These are phyloP conservation scores for Parasteatoda lunata DNA, from an alignment of 2,888 invertebrate species.

Conservation along the genomic window DNA sequence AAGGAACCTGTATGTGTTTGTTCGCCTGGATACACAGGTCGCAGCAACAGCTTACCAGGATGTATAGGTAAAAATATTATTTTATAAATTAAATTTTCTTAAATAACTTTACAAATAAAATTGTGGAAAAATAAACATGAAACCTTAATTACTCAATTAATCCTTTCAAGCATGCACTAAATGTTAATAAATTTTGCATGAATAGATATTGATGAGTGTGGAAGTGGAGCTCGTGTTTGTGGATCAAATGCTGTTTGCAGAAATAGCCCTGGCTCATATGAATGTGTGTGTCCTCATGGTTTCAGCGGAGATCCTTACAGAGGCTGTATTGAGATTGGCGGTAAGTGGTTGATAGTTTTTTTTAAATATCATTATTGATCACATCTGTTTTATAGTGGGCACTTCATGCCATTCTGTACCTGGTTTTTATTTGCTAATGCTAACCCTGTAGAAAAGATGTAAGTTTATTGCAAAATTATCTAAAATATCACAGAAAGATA, in stretches of 20 bases:
- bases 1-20: slow-evolving; percentile 89
- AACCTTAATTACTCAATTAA: too few relatives aligned
- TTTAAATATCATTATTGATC: neutral
- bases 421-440: too few relatives aligned
- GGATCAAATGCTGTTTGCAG: slow-evolving; percentile 89
- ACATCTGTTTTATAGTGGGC: too few relatives aligned
- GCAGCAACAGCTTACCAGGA: slow-evolving; percentile 77
- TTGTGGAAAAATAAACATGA: too few relatives aligned
- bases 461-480: too few relatives aligned
- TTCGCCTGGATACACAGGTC: slow-evolving; percentile 85
- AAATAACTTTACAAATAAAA: neutral
- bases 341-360: too few relatives aligned
- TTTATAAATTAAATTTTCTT: neutral
- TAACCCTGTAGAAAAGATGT: too few relatives aligned
- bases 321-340: slow-evolving; percentile 70
- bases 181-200: neutral
- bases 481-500: too few relatives aligned
- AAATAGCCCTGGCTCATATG: slow-evolving; percentile 88
- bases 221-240: slow-evolving; percentile 82
- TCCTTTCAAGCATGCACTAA: too few relatives aligned
- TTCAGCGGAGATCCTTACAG: slow-evolving; percentile 74
- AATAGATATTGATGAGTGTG: slow-evolving; percentile 91
- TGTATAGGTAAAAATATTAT: slow-evolving; percentile 74
- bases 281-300: slow-evolving; percentile 88
- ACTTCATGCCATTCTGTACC: too few relatives aligned